Percentiles rank a stretch among this genome's conserved stretches.
Conservation (phyloP, 35 echinoderm and acorn worm species). For the Amphiura filiformis region DNA sequence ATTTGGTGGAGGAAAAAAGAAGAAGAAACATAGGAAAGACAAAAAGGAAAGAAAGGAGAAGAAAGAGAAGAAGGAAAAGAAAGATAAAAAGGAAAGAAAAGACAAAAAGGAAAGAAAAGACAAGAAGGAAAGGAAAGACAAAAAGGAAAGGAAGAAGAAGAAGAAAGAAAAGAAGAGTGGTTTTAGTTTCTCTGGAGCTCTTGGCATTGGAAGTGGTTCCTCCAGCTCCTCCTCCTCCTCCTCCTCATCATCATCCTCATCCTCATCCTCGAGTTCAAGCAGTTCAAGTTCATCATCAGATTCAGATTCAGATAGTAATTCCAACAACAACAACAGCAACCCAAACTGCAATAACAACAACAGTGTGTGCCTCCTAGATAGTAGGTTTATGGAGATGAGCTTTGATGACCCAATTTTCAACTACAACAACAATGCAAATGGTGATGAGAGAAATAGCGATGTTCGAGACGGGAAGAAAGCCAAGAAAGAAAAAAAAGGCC, state of each 20-base stretch:
- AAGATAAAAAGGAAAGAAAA: not conserved
- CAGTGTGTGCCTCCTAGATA: not conserved
- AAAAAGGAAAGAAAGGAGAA: slow-evolving; percentile 18
- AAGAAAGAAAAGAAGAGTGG: not conserved
- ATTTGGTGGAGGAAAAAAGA: slow-evolving; percentile 38
- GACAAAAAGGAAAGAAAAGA: too few relatives aligned
- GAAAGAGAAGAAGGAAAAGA: slow-evolving; percentile 39
- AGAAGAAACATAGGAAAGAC: slow-evolving; percentile 25
- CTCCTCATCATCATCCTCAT: too few relatives aligned
- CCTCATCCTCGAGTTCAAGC: slow-evolving; percentile 47
- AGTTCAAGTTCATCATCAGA: slow-evolving; percentile 60
- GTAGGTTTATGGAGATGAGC: slow-evolving; percentile 3
- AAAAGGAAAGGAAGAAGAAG: slow-evolving; percentile 57
- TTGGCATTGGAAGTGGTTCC: slow-evolving; percentile 40
- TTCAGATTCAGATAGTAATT: slow-evolving; percentile 80
- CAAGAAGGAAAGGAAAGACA: not conserved
- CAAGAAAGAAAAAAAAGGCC: slow-evolving; percentile 47
- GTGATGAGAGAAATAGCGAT: slow-evolving; percentile 40
- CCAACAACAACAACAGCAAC: slow-evolving; percentile 90
- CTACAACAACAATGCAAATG: slow-evolving; percentile 87
- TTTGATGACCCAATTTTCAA: slow-evolving; percentile 47
- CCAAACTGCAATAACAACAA: slow-evolving; percentile 28
- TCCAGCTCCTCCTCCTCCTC: too few relatives aligned
- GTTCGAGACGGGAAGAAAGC: slow-evolving; percentile 29
- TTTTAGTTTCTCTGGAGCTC: slow-evolving; percentile 27